Evolutionary conservation across 2,113 vertebrate species (phyloP).

Genomic region (Nesospiza acunhae): DNA sequence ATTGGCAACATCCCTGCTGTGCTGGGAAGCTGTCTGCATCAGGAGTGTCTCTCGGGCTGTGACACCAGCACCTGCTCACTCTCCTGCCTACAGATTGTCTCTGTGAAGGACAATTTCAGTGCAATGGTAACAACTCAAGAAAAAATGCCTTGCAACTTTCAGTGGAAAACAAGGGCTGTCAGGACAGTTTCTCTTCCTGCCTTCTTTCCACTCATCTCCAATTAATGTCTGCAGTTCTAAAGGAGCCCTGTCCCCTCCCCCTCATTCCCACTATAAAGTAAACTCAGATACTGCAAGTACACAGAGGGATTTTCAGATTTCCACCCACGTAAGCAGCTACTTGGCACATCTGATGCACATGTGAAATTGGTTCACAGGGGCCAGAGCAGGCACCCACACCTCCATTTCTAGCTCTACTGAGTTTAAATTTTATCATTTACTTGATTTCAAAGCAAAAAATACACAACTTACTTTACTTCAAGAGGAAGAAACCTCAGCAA

Average conservation of each 20-base stretch:
- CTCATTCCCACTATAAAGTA: background rate
- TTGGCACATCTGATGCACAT: background rate
- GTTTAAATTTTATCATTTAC: background rate
- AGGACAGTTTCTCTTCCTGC: background rate
- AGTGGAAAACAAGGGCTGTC: background rate
- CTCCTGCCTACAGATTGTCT: background rate
- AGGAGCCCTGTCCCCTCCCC: background rate
- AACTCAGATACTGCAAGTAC: background rate
- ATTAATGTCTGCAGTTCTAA: background rate
- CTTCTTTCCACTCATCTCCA: background rate
- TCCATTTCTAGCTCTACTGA: background rate
- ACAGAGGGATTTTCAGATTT: background rate
- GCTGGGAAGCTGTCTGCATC: background rate
- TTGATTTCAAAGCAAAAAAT: constrained; percentile 23
- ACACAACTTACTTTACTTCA: background rate
- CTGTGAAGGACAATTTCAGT: background rate
- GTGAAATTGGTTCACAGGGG: background rate
- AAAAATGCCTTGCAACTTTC: background rate
- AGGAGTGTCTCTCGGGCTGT: background rate
- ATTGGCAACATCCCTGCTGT: fast-evolving
- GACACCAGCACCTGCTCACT: background rate
- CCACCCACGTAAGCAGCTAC: background rate
- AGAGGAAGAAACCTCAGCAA: background rate
- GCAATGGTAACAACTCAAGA: background rate
- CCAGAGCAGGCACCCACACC: background rate